Conservation (phyloP, 1,140 invertebrate genomes). For the Metaphire vulgaris region DNA sequence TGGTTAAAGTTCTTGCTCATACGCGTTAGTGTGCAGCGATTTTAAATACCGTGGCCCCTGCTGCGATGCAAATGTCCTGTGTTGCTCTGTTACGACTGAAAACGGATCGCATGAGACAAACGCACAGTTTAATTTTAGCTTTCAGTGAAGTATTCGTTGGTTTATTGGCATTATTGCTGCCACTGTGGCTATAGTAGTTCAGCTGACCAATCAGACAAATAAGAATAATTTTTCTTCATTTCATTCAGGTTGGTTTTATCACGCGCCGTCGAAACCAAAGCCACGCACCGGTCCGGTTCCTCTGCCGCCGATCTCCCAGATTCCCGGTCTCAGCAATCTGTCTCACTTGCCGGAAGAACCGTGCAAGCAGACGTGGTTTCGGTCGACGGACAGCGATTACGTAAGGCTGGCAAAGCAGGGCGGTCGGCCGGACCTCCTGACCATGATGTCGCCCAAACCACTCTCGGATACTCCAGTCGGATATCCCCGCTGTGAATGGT, state of each 20-base stretch:
- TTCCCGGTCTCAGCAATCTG: conserved; percentile 40
- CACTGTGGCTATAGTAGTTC: no score
- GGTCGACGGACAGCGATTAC: conserved; percentile 46
- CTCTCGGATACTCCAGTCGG: conserved; percentile 31
- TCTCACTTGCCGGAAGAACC: conserved; percentile 24
- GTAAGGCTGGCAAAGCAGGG: conserved; percentile 45
- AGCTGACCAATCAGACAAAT: no score
- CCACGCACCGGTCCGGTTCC: conserved; percentile 31
- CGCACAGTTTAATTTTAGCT: no score
- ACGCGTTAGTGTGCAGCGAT: no score
- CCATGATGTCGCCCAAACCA: conserved; percentile 33
- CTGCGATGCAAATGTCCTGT: no score
- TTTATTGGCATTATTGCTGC: no score
- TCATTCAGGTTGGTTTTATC: conserved; percentile 47
- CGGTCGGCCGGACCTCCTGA: conserved; percentile 43
- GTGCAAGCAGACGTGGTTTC: conserved; percentile 35
- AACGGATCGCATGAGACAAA: no score
- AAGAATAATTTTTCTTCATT: no score
- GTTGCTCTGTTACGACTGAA: no score
- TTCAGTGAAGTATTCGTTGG: no score
- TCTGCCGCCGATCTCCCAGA: conserved; percentile 41
- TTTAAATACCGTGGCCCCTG: no score
- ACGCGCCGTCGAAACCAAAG: conserved; percentile 40
- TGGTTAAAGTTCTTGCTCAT: no score
- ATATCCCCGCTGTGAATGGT: conserved; percentile 46